Conservation (phyloP, 2,797 vertebrate genomes). For the Scyliorhinus canicula region DNA sequence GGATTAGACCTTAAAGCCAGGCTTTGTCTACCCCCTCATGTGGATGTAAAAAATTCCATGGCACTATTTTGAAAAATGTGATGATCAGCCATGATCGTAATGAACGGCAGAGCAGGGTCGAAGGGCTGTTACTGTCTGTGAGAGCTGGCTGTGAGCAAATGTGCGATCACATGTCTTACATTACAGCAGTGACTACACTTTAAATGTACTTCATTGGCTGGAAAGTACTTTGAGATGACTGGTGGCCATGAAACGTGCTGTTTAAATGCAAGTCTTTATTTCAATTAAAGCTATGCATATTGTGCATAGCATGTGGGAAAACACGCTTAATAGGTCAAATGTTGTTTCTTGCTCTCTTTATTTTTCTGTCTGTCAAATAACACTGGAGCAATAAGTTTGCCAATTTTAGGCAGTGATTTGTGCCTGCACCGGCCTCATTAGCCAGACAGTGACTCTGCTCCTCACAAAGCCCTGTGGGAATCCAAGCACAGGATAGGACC, state of each 20-base stretch:
- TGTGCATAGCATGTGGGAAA: not conserved
- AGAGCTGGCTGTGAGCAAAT: not conserved
- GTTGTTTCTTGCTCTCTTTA: not conserved
- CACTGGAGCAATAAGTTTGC: not conserved
- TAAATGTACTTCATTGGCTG: not conserved
- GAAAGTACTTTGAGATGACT: not conserved
- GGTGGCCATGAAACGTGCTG: no score
- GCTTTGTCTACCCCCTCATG: not conserved
- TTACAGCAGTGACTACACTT: not conserved
- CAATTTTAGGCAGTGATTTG: not conserved
- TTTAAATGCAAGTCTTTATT: no score
- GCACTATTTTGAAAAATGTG: not conserved
- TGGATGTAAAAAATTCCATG: not conserved
- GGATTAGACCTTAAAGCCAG: not conserved
- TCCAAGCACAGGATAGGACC: not conserved
- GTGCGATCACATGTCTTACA: not conserved
- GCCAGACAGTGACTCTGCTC: not conserved
- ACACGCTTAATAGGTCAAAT: not conserved
- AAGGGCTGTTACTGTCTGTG: no score
- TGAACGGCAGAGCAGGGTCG: no score
- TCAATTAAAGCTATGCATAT: not conserved
- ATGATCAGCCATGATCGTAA: no score
- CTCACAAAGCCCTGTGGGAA: not conserved
- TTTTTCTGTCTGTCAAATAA: not conserved
- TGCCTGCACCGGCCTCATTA: not conserved